These are phyloP conservation scores for Muntiacus muntjak DNA, from an alignment of 2,113 vertebrate species.

Conservation along the genomic window DNA sequence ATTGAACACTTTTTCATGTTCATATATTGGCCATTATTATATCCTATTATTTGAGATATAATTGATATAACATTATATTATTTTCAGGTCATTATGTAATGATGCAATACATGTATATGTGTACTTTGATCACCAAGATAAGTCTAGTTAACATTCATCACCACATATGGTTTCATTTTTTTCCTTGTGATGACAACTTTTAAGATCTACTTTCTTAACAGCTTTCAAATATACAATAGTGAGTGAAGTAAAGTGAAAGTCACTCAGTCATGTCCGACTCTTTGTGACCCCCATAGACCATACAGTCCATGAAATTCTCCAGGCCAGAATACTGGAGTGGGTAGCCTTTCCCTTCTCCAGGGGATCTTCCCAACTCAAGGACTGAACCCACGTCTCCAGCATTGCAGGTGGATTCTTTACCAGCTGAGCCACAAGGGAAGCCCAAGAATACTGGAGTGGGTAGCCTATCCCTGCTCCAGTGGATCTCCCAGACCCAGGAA, in stretches of 20 bases:
- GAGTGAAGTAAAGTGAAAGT: background rate
- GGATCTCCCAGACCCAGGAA: background rate
- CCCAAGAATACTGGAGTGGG: background rate
- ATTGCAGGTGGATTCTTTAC: background rate
- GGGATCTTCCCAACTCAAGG: background rate
- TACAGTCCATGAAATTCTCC: background rate
- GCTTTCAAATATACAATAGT: background rate
- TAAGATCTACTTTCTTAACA: background rate
- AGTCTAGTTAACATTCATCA: background rate
- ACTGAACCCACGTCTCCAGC: background rate
- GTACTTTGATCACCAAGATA: background rate
- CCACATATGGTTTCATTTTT: background rate
- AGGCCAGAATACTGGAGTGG: background rate
- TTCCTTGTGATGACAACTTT: background rate
- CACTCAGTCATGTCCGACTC: background rate
- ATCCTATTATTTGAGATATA: background rate
- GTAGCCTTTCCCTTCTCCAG: background rate
- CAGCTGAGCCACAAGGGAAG: background rate
- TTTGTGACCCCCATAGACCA: background rate
- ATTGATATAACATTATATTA: background rate
- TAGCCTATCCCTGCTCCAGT: background rate
- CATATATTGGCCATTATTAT: background rate
- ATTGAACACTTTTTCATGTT: background rate
- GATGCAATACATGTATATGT: background rate
- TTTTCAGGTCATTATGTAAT: background rate